These are phyloP conservation scores for Syngnathus scovelli DNA, from an alignment of 2,113 vertebrate species.

Conservation along the genomic window DNA sequence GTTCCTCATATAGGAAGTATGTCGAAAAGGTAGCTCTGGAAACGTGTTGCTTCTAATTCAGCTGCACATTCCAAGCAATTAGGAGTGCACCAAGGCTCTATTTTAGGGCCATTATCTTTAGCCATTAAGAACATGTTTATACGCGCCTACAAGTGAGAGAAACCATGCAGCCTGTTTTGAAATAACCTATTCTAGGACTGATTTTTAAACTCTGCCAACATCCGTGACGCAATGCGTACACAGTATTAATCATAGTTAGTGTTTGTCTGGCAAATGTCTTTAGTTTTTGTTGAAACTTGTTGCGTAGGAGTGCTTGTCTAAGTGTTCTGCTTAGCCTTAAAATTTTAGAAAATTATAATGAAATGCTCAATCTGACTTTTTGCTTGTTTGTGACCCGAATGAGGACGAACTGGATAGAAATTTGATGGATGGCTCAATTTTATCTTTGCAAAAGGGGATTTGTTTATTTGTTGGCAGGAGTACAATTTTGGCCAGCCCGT, in stretches of 20 bases:
- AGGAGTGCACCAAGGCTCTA: slow-evolving; percentile 1
- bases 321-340: too few species aligned
- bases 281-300: neutral
- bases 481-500: neutral
- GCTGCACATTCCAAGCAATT: neutral
- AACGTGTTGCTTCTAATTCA: neutral
- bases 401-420: too few species aligned
- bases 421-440: too few species aligned
- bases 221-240: neutral
- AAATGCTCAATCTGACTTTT: too few species aligned
- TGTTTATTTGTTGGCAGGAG: neutral
- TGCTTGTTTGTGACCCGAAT: too few species aligned
- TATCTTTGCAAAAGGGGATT: neutral
- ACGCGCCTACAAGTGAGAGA: neutral
- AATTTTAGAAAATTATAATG: too few species aligned
- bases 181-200: neutral
- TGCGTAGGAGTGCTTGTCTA: too few species aligned
- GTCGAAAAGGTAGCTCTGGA: neutral
- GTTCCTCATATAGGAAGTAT: neutral
- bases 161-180: slow-evolving; percentile 1
- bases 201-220: neutral
- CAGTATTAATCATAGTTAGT: neutral
- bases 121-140: neutral
- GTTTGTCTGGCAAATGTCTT: neutral
- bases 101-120: neutral